Conservation (phyloP, 2,888 invertebrate genomes). For the Pammene fasciana region DNA sequence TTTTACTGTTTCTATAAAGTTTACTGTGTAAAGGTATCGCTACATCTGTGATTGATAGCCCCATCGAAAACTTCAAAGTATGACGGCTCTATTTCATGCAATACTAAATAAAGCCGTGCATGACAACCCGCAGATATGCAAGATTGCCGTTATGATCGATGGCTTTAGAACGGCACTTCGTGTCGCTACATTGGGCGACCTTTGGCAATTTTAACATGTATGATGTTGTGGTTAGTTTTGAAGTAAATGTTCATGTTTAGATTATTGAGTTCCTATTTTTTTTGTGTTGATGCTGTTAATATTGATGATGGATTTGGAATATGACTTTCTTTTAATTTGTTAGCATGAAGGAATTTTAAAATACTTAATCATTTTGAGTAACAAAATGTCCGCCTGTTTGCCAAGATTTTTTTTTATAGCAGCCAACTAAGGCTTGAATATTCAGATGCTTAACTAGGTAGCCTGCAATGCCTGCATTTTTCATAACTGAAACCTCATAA, state of each 20-base stretch:
- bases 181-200: conserved; percentile 39
- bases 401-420: too few species aligned
- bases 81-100: conserved; percentile 76
- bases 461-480: too few species aligned
- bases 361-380: too few species aligned
- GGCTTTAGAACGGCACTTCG: conserved; percentile 33
- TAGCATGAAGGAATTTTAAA: too few species aligned
- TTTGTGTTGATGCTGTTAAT: neutral
- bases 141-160: conserved; percentile 54
- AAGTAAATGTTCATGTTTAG: neutral
- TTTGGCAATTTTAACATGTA: conserved; percentile 23
- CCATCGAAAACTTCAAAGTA: conserved; percentile 54
- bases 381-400: too few species aligned
- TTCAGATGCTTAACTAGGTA: too few species aligned
- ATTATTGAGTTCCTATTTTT: neutral
- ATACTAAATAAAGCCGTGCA: conserved; percentile 65
- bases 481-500: neutral
- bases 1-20: conserved; percentile 22
- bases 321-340: too few species aligned
- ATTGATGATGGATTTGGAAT: neutral
- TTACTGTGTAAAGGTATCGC: conserved; percentile 36
- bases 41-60: conserved; percentile 71
- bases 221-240: conserved; percentile 5
- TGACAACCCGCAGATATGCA: conserved; percentile 51
- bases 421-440: too few species aligned